phyloP scores from a whole-genome alignment of 2,113 vertebrate genomes.

The Manacus vitellinus region DNA sequence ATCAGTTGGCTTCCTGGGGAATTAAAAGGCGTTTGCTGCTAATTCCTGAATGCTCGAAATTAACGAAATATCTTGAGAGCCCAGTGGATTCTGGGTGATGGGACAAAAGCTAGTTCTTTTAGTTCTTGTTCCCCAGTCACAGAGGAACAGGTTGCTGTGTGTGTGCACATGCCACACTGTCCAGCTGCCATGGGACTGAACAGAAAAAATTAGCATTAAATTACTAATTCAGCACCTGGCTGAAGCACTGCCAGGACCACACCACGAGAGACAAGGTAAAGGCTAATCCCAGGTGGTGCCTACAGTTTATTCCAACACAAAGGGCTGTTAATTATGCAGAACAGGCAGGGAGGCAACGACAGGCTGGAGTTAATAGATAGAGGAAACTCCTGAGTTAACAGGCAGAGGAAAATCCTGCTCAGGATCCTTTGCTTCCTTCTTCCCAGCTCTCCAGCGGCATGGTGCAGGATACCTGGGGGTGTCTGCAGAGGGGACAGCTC shows the following conservation, averaged over 20 bases:
- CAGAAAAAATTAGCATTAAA: not conserved
- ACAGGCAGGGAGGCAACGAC: not conserved
- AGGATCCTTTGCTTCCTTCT: not conserved
- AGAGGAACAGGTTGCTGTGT: not conserved
- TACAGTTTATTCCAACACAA: not conserved
- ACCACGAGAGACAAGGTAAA: not conserved
- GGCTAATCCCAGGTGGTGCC: not conserved
- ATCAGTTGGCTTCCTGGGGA: not conserved
- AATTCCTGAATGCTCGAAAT: not conserved
- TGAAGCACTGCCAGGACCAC: not conserved
- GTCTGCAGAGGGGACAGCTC: not conserved
- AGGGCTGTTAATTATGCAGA: not conserved
- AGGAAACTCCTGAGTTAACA: not conserved
- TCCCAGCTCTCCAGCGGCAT: not conserved
- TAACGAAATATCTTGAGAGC: not conserved
- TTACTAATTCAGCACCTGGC: not conserved
- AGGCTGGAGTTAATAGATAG: not conserved
- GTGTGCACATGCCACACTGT: not conserved
- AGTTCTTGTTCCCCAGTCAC: not conserved
- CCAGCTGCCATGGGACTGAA: not conserved
- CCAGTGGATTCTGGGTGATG: fast-evolving
- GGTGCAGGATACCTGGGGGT: not conserved
- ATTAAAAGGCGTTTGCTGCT: not conserved
- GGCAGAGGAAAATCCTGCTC: not conserved
- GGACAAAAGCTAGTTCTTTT: not conserved